Base-by-base conservation (phyloP, 2,888 invertebrate species). In the Leucozona laternaria region DNA sequence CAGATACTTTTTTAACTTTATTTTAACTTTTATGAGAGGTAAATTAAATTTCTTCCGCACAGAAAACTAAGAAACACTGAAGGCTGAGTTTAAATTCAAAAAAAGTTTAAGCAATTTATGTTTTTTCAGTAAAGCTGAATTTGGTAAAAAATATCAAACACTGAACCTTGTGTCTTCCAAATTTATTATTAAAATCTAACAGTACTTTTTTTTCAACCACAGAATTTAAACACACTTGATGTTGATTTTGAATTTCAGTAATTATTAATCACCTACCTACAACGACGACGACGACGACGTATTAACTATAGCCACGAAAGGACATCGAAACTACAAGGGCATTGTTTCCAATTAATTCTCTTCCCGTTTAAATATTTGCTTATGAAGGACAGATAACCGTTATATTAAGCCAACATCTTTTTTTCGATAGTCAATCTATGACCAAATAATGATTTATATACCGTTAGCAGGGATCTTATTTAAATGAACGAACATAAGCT, bases 351-450 rank as follows among this genome's bases (percentile, higher is more conserved):
- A n/a, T 57, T 31, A 17, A 57, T 31, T 34, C 58, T 13, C 37
- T 15, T 60, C 10, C n/a, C 40, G 40, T 62, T 62, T 62, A 15
- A 40, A 40, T 40, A 62, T 62, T 40, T 25, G 7, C 34, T 13
- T 37, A 5, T 15, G 15, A 15, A 7, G n/a, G 28, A 13, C 7
- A 58, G 20, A 58, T 13, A 57, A 17, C 31, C 57, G 57, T 57
- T 57, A 17, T 10, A 58, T 31, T 17, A 10, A 43, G 4, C 22
- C n/a, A 2, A 40, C 11, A 6, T 17, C 11, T 64, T 43, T 31
- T 28, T 66, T 13, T 15, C 64, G 45, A 66, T 64, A 64, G 31
- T 28, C 64, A 25, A 45, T 64, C 45, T 40, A 45, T 45, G 31
- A 25, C 45, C 11, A 43, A 34, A 45, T 48, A 48, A 66, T 31